A percentile compares a stretch with the other conserved stretches of the same genome.
Conservation (phyloP, 1,140 invertebrate species). For the Ceratoteleas bidentatus region DNA sequence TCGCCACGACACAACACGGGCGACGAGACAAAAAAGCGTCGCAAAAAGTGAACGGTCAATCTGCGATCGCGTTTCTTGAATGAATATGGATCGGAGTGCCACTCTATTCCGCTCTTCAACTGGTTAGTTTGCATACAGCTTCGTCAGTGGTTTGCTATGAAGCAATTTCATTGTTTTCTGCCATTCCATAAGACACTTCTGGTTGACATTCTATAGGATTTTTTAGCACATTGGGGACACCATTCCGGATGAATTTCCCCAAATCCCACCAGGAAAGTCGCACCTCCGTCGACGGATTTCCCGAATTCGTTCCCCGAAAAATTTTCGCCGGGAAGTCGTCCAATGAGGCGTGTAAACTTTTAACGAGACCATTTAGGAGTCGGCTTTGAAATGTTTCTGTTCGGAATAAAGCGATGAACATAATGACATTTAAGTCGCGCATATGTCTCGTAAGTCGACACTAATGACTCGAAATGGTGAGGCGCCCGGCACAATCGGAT, state of each 20-base stretch:
- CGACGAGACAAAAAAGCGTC: not conserved
- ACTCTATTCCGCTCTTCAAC: not conserved
- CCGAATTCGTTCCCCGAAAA: too few species aligned
- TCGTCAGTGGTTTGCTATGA: not conserved
- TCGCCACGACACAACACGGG: slow-evolving; percentile 14
- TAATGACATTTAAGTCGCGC: slow-evolving; percentile 48
- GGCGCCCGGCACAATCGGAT: slow-evolving; percentile 58
- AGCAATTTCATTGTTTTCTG: too few species aligned
- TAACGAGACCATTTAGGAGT: slow-evolving; percentile 34
- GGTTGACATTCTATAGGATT: too few species aligned
- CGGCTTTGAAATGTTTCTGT: slow-evolving; percentile 20
- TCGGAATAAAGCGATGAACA: slow-evolving; percentile 32
- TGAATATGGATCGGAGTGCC: slow-evolving; percentile 9
- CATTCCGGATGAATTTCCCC: too few species aligned
- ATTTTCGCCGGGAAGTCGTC: slow-evolving; percentile 9
- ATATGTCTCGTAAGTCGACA: slow-evolving; percentile 57
- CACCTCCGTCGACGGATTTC: not conserved
- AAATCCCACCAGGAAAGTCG: not conserved
- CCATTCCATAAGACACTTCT: too few species aligned
- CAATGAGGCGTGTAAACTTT: slow-evolving; percentile 34
- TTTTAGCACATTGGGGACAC: too few species aligned
- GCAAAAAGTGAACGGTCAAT: slow-evolving; percentile 12
- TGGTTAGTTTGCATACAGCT: slow-evolving; percentile 7
- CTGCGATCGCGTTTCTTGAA: slow-evolving; percentile 10
- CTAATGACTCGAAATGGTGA: slow-evolving; percentile 52